Evolutionary conservation across 1,140 invertebrate genomes (phyloP).

Genomic region (Diuraphis noxia): DNA sequence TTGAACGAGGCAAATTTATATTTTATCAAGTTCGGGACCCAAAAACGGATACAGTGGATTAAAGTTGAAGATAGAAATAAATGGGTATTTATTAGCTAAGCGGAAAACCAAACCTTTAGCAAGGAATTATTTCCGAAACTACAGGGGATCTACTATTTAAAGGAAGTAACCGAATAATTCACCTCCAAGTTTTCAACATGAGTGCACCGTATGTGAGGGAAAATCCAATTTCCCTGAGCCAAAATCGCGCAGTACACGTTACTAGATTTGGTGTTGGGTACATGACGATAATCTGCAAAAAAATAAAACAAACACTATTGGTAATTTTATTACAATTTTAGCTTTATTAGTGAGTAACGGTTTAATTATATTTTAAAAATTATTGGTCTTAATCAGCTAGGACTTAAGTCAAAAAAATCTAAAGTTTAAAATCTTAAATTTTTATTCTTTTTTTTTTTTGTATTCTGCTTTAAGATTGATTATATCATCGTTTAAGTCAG

Average conservation of each 20-base stretch:
- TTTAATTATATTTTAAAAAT: not conserved
- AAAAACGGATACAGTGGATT: not conserved
- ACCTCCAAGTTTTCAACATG: slow-evolving; percentile 97
- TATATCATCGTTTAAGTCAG: not conserved
- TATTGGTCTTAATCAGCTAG: not conserved
- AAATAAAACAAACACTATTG: slow-evolving; percentile 55
- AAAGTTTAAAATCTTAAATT: not conserved
- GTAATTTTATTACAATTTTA: not conserved
- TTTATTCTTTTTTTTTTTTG: not conserved
- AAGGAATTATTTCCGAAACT: not conserved
- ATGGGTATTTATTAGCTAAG: not conserved
- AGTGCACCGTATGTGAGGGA: slow-evolving; percentile 91
- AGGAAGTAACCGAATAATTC: slow-evolving; percentile 60
- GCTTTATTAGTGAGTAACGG: not conserved
- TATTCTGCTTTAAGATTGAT: not conserved
- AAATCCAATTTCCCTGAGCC: slow-evolving; percentile 93
- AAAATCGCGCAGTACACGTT: slow-evolving; percentile 86
- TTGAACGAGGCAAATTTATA: not conserved
- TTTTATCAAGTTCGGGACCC: not conserved
- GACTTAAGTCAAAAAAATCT: not conserved
- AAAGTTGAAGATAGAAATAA: not conserved
- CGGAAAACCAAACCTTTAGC: not conserved
- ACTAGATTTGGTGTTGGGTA: slow-evolving; percentile 87
- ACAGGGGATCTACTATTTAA: not conserved
- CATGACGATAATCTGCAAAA: slow-evolving; percentile 86